Base-by-base conservation (phyloP, 2,888 invertebrate species). In the Acanthopleura granulata region DNA sequence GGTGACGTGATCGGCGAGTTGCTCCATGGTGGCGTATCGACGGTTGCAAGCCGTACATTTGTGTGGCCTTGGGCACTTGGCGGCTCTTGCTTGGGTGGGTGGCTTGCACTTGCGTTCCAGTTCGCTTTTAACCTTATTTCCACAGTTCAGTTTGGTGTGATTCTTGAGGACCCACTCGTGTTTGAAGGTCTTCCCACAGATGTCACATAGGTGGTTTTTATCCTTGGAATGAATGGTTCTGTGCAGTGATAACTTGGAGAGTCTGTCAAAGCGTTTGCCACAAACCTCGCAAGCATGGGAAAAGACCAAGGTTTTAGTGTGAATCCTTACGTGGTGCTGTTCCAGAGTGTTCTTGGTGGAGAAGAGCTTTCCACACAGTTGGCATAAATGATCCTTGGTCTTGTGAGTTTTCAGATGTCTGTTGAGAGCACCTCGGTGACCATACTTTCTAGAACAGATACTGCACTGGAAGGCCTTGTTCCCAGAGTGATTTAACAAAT, bases 361-460 rank as follows among this genome's bases (percentile, higher is more conserved):
- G 29, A 66, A 66, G 4, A 22, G 66, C 29, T 66, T 66, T 66
- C 66, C 66, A 25, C 66, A 66, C 29, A 57, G 57, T 12, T 57
- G 57, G 12, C 57, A 57, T 12, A 57, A 57, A 57, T 57, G 57
- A 12, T 22, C 22, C 57, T 57, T 57, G 6, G n/a, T 22, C 22
- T 18, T 57, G 57, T 57, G 57, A 22, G 22, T 57, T 22, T 57
- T 57, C 57, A 57, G 57, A 12, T 57, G 57, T n/a, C 57, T 18
- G 18, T 57, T 57, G 57, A n/a, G 22, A 57, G n/a, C 22, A 57
- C 18, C 18, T n/a, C 1, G n/a, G 22, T 57, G 12, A 57, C n/a
- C 18, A 22, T 57, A 57, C 22, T 22, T 22, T 22, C 22, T 57
- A 6, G n/a, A 18, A 57, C 57, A 57, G 57, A n/a, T n/a, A 12